Percentiles rank a stretch among this genome's conserved stretches.
Conservation (phyloP, 2,888 invertebrate species). For the Metacarcinus magister region DNA sequence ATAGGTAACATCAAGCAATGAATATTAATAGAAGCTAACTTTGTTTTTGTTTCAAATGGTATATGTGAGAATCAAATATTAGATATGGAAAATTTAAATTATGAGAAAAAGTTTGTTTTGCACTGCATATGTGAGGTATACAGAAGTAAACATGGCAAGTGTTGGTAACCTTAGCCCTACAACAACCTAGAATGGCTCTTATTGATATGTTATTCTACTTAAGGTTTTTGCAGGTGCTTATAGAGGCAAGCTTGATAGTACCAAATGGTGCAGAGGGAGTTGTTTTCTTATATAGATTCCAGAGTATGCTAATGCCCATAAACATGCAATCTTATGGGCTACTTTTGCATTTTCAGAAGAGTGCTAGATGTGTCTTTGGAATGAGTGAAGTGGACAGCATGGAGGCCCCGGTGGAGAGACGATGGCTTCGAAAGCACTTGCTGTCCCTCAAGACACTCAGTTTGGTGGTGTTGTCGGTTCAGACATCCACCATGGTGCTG, state of each 20-base stretch:
- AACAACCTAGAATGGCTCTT: neutral
- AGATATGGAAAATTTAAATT: too few species aligned
- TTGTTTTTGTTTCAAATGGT: too few species aligned
- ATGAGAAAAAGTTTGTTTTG: too few species aligned
- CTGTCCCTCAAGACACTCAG: conserved; percentile 83
- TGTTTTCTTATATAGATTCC: neutral
- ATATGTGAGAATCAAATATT: too few species aligned
- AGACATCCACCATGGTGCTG: conserved; percentile 83
- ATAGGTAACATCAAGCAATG: too few species aligned
- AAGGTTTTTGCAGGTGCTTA: neutral
- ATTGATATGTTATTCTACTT: neutral
- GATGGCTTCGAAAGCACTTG: conserved; percentile 64
- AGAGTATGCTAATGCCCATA: neutral
- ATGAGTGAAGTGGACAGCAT: conserved; percentile 56
- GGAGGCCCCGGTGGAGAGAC: neutral
- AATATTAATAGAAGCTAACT: too few species aligned
- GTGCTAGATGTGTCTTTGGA: neutral
- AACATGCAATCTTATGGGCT: neutral
- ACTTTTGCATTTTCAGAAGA: conserved; percentile 1
- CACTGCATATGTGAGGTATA: neutral
- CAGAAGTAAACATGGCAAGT: neutral
- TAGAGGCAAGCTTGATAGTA: neutral
- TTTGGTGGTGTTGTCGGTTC: conserved; percentile 83
- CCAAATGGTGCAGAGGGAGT: neutral
- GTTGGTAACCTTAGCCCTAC: neutral